Base-by-base conservation (phyloP, 2,797 vertebrate genomes). In the Coluber constrictor region DNA sequence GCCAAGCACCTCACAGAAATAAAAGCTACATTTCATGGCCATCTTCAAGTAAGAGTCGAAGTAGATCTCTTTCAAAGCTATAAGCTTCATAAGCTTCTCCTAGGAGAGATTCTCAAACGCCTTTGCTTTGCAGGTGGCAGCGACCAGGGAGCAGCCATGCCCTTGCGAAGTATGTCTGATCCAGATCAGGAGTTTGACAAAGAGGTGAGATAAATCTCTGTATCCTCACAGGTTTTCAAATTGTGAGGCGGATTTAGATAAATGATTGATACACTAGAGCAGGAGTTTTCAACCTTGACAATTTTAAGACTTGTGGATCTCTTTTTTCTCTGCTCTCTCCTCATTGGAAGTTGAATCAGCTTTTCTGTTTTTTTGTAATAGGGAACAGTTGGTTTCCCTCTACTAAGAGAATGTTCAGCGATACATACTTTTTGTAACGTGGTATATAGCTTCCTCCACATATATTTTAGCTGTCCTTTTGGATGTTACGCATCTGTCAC, bases 1-100 rank as follows among this genome's bases (percentile, higher is more conserved):
- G 99, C 88, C 98, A 98, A 92, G 98, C 98, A 54, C 97, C 96
- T 0, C 94, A 97, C 95, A 97, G 98, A 94, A 99, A 97, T 96
- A 99, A 98, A 97, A 98, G 98, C 55, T 98, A 99, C 94, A 98
- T 99, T 97, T 99, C 99, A 0, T 98, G 99, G 97, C 99, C 99
- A 20, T 98, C 99, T 0, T 98, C 99, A 98, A 98, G 99, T 99
- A 98, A 96, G 95, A 54, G 90, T 95, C 87, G 87, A 93, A 86
- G 25, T 56, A 91, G 88, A 37, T 91, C 90, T 51, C 12, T 94
- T 91, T 94, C 66, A 87, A 86, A 92, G 83, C 60, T 90, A 43
- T 74, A 25, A 25, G 43, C 37, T 54, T 91, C 92, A 11, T 55
- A 13, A 55, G 10, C 51, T 74, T 94, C 83, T 90, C 74, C 0